Conservation (phyloP, 2,888 invertebrate genomes). For the Zeuzera pyrina region DNA sequence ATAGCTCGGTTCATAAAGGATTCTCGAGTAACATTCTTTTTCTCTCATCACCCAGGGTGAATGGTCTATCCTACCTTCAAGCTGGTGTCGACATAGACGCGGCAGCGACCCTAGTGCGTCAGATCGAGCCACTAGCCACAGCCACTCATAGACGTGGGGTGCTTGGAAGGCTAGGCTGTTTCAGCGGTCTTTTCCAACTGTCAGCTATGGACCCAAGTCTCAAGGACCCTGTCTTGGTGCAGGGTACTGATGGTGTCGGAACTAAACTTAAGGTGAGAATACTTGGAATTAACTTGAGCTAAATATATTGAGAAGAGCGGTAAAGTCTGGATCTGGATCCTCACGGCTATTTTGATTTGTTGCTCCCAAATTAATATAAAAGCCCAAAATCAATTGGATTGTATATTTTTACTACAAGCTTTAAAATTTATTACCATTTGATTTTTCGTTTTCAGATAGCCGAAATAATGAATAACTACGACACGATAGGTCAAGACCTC, state of each 20-base stretch:
- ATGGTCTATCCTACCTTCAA: conserved; percentile 87
- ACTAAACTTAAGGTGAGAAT: conserved; percentile 93
- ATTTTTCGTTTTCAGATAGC: conserved; percentile 92
- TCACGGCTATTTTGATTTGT: too few relatives aligned
- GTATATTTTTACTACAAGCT: too few relatives aligned
- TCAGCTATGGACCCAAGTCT: conserved; percentile 76
- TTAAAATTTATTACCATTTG: too few relatives aligned
- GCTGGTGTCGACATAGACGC: conserved; percentile 96
- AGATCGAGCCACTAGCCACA: conserved; percentile 86
- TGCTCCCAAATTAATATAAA: too few relatives aligned
- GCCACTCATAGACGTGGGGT: conserved; percentile 86
- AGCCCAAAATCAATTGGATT: too few relatives aligned
- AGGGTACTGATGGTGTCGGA: conserved; percentile 97
- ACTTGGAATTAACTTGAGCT: too few relatives aligned
- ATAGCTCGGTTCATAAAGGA: too few relatives aligned
- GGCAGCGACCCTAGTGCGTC: conserved; percentile 88
- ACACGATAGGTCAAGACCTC: conserved; percentile 92
- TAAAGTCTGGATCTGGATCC: too few relatives aligned
- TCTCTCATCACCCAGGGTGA: conserved; percentile 28
- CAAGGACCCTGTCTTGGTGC: conserved; percentile 89
- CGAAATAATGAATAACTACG: conserved; percentile 82
- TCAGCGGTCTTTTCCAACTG: conserved; percentile 93
- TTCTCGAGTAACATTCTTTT: not conserved
- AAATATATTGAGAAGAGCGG: too few relatives aligned
- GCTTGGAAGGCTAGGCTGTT: conserved; percentile 89